phyloP scores from a whole-genome alignment of 2,797 vertebrate genomes.

The Pseudomugil gertrudae region DNA sequence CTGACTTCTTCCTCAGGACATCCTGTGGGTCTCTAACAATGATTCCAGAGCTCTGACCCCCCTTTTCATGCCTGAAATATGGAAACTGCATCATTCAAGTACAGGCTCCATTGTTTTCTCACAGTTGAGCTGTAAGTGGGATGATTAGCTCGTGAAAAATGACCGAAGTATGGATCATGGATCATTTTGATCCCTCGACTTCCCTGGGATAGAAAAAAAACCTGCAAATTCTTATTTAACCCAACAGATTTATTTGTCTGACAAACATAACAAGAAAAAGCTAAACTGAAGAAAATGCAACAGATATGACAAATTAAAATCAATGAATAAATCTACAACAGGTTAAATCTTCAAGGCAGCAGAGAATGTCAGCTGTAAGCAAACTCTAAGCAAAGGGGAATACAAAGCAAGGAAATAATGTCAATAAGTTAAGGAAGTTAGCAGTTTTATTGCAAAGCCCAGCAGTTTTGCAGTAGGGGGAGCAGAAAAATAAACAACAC shows the following conservation, averaged over 20 bases:
- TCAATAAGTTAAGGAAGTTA: slow-evolving; percentile 62
- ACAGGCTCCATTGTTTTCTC: slow-evolving; percentile 68
- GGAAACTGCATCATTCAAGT: slow-evolving; percentile 76
- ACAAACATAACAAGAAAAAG: neutral
- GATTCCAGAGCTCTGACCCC: slow-evolving; percentile 82
- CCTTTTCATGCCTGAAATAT: slow-evolving; percentile 74
- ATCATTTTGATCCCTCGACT: slow-evolving; percentile 11
- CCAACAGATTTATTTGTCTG: neutral
- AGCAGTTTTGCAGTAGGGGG: slow-evolving; percentile 37
- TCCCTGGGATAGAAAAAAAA: neutral
- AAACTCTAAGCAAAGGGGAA: slow-evolving; percentile 36
- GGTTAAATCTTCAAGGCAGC: slow-evolving; percentile 14
- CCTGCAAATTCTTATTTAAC: neutral
- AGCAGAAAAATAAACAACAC: slow-evolving; percentile 14
- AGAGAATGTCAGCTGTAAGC: slow-evolving; percentile 32
- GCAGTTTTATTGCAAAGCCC: slow-evolving; percentile 60
- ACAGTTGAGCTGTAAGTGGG: slow-evolving; percentile 26
- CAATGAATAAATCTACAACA: slow-evolving; percentile 5
- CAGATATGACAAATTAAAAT: neutral
- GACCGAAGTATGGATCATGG: slow-evolving; percentile 15
- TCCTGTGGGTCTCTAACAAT: slow-evolving; percentile 96
- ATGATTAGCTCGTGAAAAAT: slow-evolving; percentile 42
- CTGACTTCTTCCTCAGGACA: slow-evolving; percentile 96
- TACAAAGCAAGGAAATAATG: slow-evolving; percentile 54
- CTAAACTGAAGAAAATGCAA: neutral